Base-by-base conservation (phyloP, 2,888 invertebrate species). In the Esperia sulphurella region DNA sequence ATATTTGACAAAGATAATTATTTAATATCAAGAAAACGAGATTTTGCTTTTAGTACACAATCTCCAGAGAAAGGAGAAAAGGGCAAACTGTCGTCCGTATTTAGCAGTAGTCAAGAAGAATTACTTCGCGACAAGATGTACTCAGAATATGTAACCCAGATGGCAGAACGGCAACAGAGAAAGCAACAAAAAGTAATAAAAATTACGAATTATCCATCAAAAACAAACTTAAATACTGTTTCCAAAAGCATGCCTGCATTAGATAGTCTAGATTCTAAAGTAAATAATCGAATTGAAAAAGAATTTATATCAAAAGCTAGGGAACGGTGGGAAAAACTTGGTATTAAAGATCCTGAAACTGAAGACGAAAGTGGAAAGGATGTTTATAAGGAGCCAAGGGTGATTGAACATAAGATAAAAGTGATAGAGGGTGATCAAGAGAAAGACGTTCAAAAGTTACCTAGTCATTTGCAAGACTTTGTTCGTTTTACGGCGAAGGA, bases 91-190 rank as follows among this genome's bases (percentile, higher is more conserved):
- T 75, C 77, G 14, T 75, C 80, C 40, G 59, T 77, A 50, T 84
- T 92, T 38, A 91, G 90, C 8, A 91, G 93, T 8, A 93, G 93
- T 43, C 94, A 95, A 73, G 92, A 92, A 54, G 95, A 96, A 75
- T 87, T 92, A 39, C 92, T 95, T 61, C 92, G 96, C 7, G 93
- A 94, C 58, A 93, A 93, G 79, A 96, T 96, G 96, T 96, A 95
- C 79, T 92, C 94, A 61, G 96, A 96, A 75, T 96, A 96, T 83
- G 92, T 95, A 70, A 90, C 91, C 67, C 94, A 96, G 80, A 93
- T 96, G 65, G 92, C 94, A 5, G 94, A 95, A 71, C 91, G 95
- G 9, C 93, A 95, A 63, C 94, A 96, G 67, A 90, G 96, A 41
- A 94, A 94, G 60, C 92, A 94, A 52, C 93, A 95, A 46, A 95